Evolutionary conservation across 53 echinoderm and acorn worm species (phyloP).

Genomic region (Holothuria leucospilota): DNA sequence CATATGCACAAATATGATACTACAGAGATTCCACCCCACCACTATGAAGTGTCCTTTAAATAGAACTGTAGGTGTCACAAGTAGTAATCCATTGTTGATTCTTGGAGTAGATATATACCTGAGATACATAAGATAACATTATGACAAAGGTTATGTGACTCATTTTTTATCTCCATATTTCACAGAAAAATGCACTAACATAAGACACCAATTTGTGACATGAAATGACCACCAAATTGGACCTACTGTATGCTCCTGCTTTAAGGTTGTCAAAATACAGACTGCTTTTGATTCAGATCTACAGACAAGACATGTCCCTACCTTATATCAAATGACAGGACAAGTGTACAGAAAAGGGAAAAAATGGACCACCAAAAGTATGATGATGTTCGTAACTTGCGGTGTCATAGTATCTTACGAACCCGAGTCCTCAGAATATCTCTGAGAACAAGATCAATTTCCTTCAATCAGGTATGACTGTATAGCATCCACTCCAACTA

Average conservation of each 20-base stretch:
- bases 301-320: neutral
- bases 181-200: neutral
- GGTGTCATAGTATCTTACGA: neutral
- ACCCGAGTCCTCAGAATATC: neutral
- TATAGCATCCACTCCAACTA: neutral
- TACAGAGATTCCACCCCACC: conserved; percentile 1
- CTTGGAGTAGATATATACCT: neutral
- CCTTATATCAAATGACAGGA: neutral
- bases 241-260: no score
- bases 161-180: neutral
- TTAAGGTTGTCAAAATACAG: no score
- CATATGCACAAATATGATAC: no score
- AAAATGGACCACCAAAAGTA: neutral
- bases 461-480: no score
- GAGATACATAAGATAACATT: conserved; percentile 4
- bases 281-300: conserved; percentile 1
- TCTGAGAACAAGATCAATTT: neutral
- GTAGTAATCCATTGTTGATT: neutral
- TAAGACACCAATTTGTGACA: conserved; percentile 1
- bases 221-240: conserved; percentile 1
- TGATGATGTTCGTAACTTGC: neutral
- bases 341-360: neutral
- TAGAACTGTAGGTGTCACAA: conserved; percentile 1
- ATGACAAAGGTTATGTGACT: neutral
- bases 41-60: neutral